Percentiles rank a stretch among this genome's conserved stretches.
phyloP scores from a whole-genome alignment of 2,797 vertebrate genomes.

The Micropoecilia bifurca region DNA sequence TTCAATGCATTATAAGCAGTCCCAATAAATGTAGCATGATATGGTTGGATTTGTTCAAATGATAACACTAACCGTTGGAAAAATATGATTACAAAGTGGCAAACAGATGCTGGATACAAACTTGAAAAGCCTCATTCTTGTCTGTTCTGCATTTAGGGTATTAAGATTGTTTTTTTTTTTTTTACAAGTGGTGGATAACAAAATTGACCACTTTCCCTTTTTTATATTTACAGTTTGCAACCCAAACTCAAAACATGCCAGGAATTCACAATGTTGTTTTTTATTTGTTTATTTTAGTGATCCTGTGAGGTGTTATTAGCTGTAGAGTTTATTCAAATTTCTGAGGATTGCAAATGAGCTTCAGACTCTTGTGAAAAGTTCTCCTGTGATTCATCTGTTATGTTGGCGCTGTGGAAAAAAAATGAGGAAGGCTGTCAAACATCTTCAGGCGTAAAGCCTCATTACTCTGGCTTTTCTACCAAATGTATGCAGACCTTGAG shows the following conservation, averaged over 20 bases:
- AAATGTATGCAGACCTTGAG: not conserved
- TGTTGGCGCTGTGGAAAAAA: not conserved
- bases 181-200: not conserved
- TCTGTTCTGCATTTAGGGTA: not conserved
- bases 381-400: not conserved
- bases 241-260: not conserved
- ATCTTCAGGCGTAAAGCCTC: not conserved
- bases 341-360: not conserved
- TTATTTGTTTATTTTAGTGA: not conserved
- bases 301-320: not conserved
- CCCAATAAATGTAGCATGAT: too few species aligned
- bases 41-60: too few species aligned
- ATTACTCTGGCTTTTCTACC: not conserved
- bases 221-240: not conserved
- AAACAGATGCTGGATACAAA: not conserved
- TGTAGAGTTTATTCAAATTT: not conserved
- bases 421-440: not conserved
- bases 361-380: not conserved
- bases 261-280: not conserved
- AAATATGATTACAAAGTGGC: not conserved
- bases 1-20: not conserved
- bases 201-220: not conserved
- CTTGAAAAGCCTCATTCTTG: not conserved
- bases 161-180: not conserved
- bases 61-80: not conserved